These are phyloP conservation scores for Chroicocephalus ridibundus DNA, from an alignment of 2,113 vertebrate species.

Conservation along the genomic window DNA sequence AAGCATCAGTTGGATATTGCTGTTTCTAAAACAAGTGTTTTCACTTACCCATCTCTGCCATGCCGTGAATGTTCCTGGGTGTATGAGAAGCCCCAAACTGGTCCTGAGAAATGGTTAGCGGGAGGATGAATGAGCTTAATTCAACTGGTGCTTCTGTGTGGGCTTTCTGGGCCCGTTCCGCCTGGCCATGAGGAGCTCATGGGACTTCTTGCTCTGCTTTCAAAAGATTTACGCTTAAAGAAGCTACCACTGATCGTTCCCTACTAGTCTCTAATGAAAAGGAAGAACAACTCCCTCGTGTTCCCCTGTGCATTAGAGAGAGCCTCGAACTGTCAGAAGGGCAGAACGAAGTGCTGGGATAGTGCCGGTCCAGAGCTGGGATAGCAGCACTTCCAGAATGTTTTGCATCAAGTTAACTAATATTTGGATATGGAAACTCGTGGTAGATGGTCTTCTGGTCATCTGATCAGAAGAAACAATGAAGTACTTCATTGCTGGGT, in stretches of 20 bases:
- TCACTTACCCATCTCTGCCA: background rate
- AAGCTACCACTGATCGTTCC: fast-evolving
- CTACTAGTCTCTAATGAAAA: background rate
- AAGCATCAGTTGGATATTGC: background rate
- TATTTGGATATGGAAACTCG: background rate
- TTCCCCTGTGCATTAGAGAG: background rate
- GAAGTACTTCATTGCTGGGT: background rate
- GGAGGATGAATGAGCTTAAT: background rate
- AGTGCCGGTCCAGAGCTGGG: background rate
- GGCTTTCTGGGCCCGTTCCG: background rate
- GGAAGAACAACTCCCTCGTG: background rate
- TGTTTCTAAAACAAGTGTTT: background rate
- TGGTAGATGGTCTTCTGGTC: background rate
- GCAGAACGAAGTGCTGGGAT: fast-evolving
- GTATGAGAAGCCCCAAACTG: background rate
- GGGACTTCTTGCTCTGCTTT: background rate
- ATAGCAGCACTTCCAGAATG: background rate
- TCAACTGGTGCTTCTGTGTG: background rate
- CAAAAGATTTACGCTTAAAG: background rate
- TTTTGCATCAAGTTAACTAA: background rate
- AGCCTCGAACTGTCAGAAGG: background rate
- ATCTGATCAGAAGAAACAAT: background rate
- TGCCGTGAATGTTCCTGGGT: fast-evolving
- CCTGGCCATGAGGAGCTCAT: fast-evolving
- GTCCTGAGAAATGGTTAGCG: background rate